A percentile compares a stretch with the other conserved stretches of the same genome.
Evolutionary conservation across 2,113 vertebrate genomes (phyloP).

Genomic region (Lagenorhynchus albirostris): DNA sequence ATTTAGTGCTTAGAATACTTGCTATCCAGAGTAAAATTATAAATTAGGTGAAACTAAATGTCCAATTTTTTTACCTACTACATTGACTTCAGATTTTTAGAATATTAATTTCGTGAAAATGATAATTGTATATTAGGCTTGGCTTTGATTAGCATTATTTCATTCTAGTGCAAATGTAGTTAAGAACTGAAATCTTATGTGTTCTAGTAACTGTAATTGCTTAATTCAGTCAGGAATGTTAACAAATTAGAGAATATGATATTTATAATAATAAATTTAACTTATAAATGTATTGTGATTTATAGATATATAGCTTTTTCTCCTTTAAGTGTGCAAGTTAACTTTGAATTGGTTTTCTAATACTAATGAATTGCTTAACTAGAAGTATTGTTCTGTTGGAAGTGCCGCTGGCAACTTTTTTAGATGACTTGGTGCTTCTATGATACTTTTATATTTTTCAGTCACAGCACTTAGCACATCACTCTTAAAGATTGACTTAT

Average conservation of each 20-base stretch:
- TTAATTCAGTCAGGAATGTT: slow-evolving; percentile 36
- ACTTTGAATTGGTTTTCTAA: slow-evolving; percentile 24
- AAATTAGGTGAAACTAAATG: not conserved
- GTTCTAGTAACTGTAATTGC: not conserved
- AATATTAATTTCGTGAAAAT: slow-evolving; percentile 23
- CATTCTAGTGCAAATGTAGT: not conserved
- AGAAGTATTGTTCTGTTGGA: not conserved
- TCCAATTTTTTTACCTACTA: not conserved
- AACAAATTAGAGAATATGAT: slow-evolving; percentile 4
- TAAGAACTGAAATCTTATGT: not conserved
- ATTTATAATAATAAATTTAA: slow-evolving; percentile 13
- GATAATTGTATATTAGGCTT: not conserved
- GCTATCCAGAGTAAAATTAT: not conserved
- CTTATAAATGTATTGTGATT: not conserved
- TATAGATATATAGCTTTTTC: not conserved
- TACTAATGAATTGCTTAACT: slow-evolving; percentile 12
- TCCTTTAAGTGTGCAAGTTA: not conserved
- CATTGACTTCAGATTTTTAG: not conserved
- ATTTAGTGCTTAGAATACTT: not conserved
- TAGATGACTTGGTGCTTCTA: not conserved
- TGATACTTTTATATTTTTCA: not conserved
- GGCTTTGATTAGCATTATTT: not conserved
- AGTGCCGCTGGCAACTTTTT: not conserved
- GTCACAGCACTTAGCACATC: not conserved
- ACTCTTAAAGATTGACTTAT: not conserved